A percentile compares a stretch with the other conserved stretches of the same genome.
phyloP scores from a whole-genome alignment of 1,140 invertebrate species.

The Sycophila sp. region DNA sequence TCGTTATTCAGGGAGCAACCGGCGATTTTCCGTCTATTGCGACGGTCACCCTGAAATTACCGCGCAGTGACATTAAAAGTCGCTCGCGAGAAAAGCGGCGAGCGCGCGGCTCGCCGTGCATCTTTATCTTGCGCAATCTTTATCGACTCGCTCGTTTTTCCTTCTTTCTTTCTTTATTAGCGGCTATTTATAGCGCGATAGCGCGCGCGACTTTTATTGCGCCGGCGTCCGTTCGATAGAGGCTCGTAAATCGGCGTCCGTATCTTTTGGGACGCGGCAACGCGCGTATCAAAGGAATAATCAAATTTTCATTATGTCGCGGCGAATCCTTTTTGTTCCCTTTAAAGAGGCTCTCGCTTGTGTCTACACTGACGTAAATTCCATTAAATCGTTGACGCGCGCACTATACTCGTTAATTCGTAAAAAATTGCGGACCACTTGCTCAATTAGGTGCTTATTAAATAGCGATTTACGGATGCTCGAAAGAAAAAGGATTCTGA shows the following conservation, averaged over 20 bases:
- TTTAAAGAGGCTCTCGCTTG: too few relatives aligned
- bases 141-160: slow-evolving; percentile 11
- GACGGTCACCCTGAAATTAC: too few relatives aligned
- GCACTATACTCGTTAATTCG: too few relatives aligned
- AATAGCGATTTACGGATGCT: background rate
- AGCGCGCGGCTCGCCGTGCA: slow-evolving; percentile 12
- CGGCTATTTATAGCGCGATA: slow-evolving; percentile 15
- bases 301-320: slow-evolving; percentile 23
- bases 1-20: too few relatives aligned
- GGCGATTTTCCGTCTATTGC: too few relatives aligned
- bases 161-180: too few relatives aligned
- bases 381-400: too few relatives aligned
- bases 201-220: slow-evolving; percentile 1
- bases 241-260: slow-evolving; percentile 12
- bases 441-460: too few relatives aligned
- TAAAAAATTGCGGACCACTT: too few relatives aligned
- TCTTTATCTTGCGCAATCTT: slow-evolving; percentile 21
- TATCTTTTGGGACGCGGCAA: background rate
- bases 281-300: background rate
- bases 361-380: too few relatives aligned
- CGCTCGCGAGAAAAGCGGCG: background rate
- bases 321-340: too few relatives aligned
- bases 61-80: slow-evolving; percentile 21
- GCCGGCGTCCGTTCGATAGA: background rate
- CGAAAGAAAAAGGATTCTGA: background rate